Conservation (phyloP, 2,113 vertebrate species). For the Pyxicephalus adspersus region DNA sequence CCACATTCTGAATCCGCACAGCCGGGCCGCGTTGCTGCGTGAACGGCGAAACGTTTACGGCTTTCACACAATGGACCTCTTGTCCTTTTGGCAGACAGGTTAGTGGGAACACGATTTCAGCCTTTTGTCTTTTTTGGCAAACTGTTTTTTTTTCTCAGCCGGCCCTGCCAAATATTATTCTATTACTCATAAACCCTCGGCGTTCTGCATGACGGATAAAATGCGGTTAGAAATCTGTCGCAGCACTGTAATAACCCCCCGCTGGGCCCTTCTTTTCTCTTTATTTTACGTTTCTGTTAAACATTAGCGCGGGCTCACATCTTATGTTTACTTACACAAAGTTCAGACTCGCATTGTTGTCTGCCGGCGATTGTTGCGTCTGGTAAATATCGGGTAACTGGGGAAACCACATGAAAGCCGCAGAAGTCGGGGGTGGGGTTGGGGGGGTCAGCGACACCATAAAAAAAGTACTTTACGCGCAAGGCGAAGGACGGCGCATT, state of each 20-base stretch:
- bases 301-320: conserved; percentile 58
- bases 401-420: conserved; percentile 61
- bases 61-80: conserved; percentile 23
- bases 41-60: conserved; percentile 10
- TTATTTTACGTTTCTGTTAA: conserved; percentile 50
- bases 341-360: conserved; percentile 60
- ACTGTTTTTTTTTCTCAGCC: conserved; percentile 39
- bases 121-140: conserved; percentile 20
- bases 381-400: conserved; percentile 67
- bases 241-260: conserved; percentile 55
- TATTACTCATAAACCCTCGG: conserved; percentile 3
- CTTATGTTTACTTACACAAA: conserved; percentile 53
- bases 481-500: conserved; percentile 58
- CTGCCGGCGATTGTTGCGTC: conserved; percentile 59
- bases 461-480: conserved; percentile 64
- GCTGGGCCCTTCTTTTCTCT: conserved; percentile 54
- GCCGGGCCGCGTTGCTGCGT: conserved; percentile 7
- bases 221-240: conserved; percentile 44
- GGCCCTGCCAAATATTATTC: conserved; percentile 21
- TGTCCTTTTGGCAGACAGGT: conserved; percentile 38
- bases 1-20: neutral
- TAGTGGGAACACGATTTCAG: conserved; percentile 50
- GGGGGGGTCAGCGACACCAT: conserved; percentile 62
- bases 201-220: conserved; percentile 34
- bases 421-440: too few species aligned